A percentile compares a stretch with the other conserved stretches of the same genome.
Evolutionary conservation across 1,140 invertebrate species (phyloP).

Genomic region (Wiebesia pumilae): DNA sequence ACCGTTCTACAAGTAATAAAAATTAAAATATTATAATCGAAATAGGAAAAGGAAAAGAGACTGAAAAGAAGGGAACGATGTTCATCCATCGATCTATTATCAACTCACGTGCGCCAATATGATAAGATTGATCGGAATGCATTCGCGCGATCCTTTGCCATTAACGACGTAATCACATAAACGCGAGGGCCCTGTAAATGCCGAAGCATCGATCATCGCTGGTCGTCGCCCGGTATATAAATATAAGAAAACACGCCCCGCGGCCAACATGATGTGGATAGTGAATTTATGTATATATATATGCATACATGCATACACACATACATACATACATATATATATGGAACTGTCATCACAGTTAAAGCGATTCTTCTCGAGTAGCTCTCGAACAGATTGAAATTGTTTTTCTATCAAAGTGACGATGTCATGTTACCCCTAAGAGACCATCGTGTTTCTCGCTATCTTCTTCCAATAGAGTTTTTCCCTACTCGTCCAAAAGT

Average conservation of each 20-base stretch:
- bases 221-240: slow-evolving; percentile 58
- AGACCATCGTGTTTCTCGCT: background rate
- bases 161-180: slow-evolving; percentile 59
- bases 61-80: background rate
- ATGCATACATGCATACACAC: background rate
- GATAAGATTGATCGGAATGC: slow-evolving; percentile 65
- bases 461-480: background rate
- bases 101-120: slow-evolving; percentile 45
- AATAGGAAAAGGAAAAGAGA: background rate
- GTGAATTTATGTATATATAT: slow-evolving; percentile 53
- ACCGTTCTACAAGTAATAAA: background rate
- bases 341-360: slow-evolving; percentile 47
- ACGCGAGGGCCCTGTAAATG: slow-evolving; percentile 55
- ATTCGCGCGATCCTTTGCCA: slow-evolving; percentile 56
- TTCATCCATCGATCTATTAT: slow-evolving; percentile 30
- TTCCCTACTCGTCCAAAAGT: background rate
- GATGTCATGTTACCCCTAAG: background rate
- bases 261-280: background rate
- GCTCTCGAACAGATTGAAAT: background rate
- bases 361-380: background rate
- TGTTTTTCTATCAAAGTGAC: background rate
- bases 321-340: slow-evolving; percentile 56
- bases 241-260: slow-evolving; percentile 56
- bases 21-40: background rate
- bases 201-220: slow-evolving; percentile 65